A percentile compares a stretch with the other conserved stretches of the same genome.
Evolutionary conservation across 2,113 vertebrate species (phyloP).

Genomic region (Dinomys branickii): DNA sequence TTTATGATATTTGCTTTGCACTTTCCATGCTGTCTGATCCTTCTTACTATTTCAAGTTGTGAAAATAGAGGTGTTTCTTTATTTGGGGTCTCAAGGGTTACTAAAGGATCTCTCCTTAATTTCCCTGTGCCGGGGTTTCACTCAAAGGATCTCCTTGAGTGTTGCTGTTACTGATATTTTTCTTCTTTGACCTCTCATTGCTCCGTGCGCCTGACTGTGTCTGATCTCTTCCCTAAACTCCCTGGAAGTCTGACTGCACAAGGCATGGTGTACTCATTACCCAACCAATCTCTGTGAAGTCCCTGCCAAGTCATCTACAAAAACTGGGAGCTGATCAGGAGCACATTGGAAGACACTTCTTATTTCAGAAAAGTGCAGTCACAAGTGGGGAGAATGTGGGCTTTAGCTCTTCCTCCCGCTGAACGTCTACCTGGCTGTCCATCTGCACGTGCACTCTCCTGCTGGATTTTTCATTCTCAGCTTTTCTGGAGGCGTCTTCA

Average conservation of each 20-base stretch:
- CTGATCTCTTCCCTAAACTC: too few species aligned
- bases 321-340: not conserved
- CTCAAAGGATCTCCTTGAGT: not conserved
- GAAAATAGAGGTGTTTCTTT: not conserved
- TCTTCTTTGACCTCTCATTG: not conserved
- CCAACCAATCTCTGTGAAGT: accelerated
- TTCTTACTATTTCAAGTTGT: not conserved
- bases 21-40: not conserved
- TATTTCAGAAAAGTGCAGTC: not conserved
- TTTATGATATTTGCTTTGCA: not conserved
- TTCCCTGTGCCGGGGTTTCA: not conserved
- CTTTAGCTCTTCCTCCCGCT: accelerated
- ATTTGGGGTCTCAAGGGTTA: not conserved
- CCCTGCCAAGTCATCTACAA: not conserved
- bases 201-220: not conserved
- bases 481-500: not conserved
- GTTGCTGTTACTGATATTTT: not conserved
- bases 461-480: not conserved
- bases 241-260: accelerated
- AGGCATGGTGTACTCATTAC: not conserved
- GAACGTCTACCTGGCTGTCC: not conserved
- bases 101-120: not conserved
- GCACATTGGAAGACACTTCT: accelerated
- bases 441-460: not conserved
- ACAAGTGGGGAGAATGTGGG: not conserved